phyloP scores from a whole-genome alignment of 2,797 vertebrate species.

The Argentina silus region DNA sequence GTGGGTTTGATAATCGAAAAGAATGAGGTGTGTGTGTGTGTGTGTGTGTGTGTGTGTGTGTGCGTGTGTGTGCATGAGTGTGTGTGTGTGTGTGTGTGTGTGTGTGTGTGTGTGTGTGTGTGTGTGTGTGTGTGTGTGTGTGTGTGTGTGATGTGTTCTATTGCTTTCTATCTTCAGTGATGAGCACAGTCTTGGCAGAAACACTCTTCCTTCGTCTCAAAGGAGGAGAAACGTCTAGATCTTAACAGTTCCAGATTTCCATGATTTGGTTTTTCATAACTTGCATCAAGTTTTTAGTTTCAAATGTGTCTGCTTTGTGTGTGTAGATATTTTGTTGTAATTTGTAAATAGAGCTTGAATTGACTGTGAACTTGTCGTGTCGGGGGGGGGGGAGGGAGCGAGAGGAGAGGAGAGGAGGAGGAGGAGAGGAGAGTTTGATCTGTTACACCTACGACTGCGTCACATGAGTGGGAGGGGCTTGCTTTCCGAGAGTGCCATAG shows the following conservation, averaged over 20 bases:
- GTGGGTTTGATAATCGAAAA: conserved; percentile 60
- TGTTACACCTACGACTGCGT: not conserved
- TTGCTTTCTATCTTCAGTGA: conserved; percentile 50
- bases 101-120: conserved; percentile 25
- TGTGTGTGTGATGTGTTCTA: conserved; percentile 57
- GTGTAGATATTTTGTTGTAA: conserved; percentile 92
- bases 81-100: conserved; percentile 31
- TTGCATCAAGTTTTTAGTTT: conserved; percentile 99
- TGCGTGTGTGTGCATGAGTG: conserved; percentile 34
- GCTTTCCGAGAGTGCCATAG: conserved; percentile 52
- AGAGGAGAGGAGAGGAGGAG: conserved; percentile 7
- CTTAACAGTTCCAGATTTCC: conserved; percentile 81
- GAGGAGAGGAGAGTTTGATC: not conserved
- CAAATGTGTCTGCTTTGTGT: conserved; percentile 64
- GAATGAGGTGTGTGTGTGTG: conserved; percentile 41
- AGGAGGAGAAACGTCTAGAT: conserved; percentile 61
- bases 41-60: conserved; percentile 33
- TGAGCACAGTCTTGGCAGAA: conserved; percentile 33
- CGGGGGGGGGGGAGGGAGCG: conserved; percentile 44
- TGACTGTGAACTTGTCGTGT: conserved; percentile 75
- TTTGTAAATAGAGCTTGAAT: conserved; percentile 90
- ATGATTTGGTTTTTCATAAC: conserved; percentile 94
- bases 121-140: conserved; percentile 48
- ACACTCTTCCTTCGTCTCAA: conserved; percentile 16
- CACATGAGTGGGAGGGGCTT: not conserved